Conservation (phyloP, 2,797 vertebrate species). For the Gymnothorax javanicus region DNA sequence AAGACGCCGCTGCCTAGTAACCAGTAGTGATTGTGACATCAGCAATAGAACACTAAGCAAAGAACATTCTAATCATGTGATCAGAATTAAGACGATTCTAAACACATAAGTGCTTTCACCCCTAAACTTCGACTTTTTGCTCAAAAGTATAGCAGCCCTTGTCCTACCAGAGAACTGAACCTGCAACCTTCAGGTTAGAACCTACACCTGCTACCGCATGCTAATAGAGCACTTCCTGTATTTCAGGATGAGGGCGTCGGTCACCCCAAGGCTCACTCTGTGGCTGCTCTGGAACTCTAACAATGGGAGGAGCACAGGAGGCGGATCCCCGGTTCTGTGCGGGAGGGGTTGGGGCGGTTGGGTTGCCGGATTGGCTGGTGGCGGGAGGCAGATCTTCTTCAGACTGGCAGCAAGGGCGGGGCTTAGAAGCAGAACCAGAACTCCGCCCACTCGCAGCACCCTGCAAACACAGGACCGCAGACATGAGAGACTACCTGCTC, state of each 20-base stretch:
- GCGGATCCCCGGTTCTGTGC: conserved; percentile 26
- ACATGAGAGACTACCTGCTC: neutral
- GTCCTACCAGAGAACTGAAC: neutral
- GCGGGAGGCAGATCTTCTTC: conserved; percentile 51
- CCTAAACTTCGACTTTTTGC: too few relatives aligned
- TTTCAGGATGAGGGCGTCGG: conserved; percentile 83
- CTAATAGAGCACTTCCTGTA: conserved; percentile 72
- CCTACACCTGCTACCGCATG: too few relatives aligned
- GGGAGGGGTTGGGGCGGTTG: conserved; percentile 17
- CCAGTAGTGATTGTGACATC: too few relatives aligned
- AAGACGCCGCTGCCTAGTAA: too few relatives aligned
- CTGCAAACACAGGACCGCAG: conserved; percentile 58
- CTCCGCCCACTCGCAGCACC: conserved; percentile 79
- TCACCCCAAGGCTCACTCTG: conserved; percentile 83
- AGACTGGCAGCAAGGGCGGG: conserved; percentile 71
- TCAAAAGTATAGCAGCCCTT: neutral
- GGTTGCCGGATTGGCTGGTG: conserved; percentile 22
- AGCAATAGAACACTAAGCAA: too few relatives aligned
- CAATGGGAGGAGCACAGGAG: conserved; percentile 48
- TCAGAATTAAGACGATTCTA: too few relatives aligned
- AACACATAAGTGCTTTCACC: too few relatives aligned
- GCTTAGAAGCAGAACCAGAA: conserved; percentile 81
- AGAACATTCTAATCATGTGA: too few relatives aligned
- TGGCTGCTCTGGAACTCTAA: conserved; percentile 69
- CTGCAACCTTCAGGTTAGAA: neutral